A percentile compares a stretch with the other conserved stretches of the same genome.
Conservation (phyloP, 2,888 invertebrate genomes). For the Dynastes grantii region DNA sequence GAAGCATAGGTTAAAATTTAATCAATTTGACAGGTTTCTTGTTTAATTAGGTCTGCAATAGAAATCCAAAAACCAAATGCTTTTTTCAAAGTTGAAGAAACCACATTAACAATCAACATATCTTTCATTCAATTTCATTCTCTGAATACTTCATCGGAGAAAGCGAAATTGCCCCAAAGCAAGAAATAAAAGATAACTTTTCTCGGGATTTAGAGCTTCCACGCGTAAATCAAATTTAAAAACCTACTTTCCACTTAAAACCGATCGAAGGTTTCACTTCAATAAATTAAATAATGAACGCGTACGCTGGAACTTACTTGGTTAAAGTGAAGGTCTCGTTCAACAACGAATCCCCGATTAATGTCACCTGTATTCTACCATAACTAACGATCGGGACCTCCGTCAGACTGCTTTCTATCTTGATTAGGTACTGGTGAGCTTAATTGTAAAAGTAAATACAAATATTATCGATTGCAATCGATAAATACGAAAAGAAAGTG, state of each 20-base stretch:
- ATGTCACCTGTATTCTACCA: slow-evolving; percentile 85
- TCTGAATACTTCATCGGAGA: too few species aligned
- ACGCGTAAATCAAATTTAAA: too few species aligned
- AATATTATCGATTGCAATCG: not conserved
- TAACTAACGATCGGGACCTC: slow-evolving; percentile 80
- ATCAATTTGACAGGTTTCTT: too few species aligned
- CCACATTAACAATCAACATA: too few species aligned
- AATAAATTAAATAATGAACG: slow-evolving; percentile 1
- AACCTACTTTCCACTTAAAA: too few species aligned
- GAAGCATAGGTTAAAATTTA: not conserved
- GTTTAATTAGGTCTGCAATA: too few species aligned
- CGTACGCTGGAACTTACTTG: slow-evolving; percentile 74
- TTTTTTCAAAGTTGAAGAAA: too few species aligned
- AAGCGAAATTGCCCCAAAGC: too few species aligned
- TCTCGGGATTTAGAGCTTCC: too few species aligned
- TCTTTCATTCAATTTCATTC: too few species aligned
- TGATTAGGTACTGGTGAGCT: slow-evolving; percentile 92
- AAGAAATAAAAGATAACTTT: too few species aligned
- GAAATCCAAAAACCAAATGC: too few species aligned
- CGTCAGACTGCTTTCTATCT: slow-evolving; percentile 83
- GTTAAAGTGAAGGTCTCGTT: slow-evolving; percentile 94
- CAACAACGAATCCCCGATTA: slow-evolving; percentile 85
- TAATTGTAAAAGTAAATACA: slow-evolving; percentile 55
- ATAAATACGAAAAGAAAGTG: not conserved
- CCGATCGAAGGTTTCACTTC: not conserved